phyloP scores from a whole-genome alignment of 1,140 invertebrate genomes.

The Drosophila nasuta region DNA sequence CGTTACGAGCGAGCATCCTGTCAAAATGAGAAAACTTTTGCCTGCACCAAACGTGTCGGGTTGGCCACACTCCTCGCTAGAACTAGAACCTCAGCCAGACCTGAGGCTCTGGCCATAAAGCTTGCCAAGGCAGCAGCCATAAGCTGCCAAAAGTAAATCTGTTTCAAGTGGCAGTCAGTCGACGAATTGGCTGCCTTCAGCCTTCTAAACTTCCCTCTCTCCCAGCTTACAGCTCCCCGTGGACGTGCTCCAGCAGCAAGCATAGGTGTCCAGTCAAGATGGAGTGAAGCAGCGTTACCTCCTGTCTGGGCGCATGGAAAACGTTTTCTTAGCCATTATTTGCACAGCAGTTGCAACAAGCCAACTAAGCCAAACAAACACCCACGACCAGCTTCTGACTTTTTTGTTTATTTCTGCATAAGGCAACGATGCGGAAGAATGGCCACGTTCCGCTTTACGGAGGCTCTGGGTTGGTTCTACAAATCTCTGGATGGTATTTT shows the following conservation, averaged over 20 bases:
- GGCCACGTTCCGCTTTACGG: conserved; percentile 53
- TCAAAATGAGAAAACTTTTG: conserved; percentile 80
- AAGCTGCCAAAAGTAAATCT: conserved; percentile 75
- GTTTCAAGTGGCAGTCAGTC: conserved; percentile 78
- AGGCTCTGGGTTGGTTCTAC: conserved; percentile 27
- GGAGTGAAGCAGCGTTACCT: conserved; percentile 3
- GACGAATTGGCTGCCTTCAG: conserved; percentile 41
- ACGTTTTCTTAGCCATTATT: conserved; percentile 63
- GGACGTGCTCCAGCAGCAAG: conserved; percentile 36
- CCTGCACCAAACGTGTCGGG: conserved; percentile 72
- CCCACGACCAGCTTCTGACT: conserved; percentile 41
- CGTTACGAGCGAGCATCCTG: conserved; percentile 78
- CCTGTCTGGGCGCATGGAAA: conserved; percentile 39
- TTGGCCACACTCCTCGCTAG: conserved; percentile 17
- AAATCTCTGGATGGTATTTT: conserved; percentile 43
- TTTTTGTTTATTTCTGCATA: conserved; percentile 73
- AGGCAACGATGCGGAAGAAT: conserved; percentile 79
- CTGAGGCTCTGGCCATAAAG: conserved; percentile 37
- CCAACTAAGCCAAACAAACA: conserved; percentile 24
- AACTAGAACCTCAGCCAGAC: conserved; percentile 30
- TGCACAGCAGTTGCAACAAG: conserved; percentile 75
- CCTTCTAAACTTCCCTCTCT: conserved; percentile 9
- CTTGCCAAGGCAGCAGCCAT: conserved; percentile 48
- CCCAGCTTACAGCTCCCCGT: conserved; percentile 18
- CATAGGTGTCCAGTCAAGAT: conserved; percentile 26